These are phyloP conservation scores for Amiota mariae DNA, from an alignment of 2,888 invertebrate species.

Conservation along the genomic window DNA sequence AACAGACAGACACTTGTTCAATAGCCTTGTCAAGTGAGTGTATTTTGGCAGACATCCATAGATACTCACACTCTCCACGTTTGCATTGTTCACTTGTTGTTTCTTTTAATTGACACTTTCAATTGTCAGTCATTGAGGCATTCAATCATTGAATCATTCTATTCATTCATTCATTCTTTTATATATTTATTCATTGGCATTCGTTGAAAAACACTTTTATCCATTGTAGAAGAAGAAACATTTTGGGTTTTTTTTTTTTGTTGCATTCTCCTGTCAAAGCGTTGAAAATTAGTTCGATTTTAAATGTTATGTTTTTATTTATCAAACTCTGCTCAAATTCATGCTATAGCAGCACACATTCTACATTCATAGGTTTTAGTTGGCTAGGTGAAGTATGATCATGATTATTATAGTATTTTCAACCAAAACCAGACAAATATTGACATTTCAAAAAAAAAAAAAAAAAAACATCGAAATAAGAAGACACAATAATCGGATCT, in stretches of 20 bases:
- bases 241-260: no score
- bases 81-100: constrained; percentile 42
- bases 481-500: no score
- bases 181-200: constrained; percentile 19
- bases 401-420: no score
- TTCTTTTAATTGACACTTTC: constrained; percentile 67
- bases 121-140: constrained; percentile 49
- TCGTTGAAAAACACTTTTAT: constrained; percentile 22
- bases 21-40: constrained; percentile 10
- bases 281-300: constrained; percentile 26
- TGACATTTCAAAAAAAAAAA: no score
- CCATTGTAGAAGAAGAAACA: constrained; percentile 3
- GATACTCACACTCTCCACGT: constrained; percentile 24
- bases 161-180: constrained; percentile 14
- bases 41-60: constrained; percentile 28
- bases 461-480: no score
- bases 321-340: no score
- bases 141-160: background rate
- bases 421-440: no score
- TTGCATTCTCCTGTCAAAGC: constrained; percentile 6
- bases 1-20: background rate
- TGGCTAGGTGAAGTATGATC: no score
- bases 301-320: constrained; percentile 18
- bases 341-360: no score
- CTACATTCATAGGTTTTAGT: no score